Conservation (phyloP, 2,888 invertebrate genomes). For the Melanargia galathea region DNA sequence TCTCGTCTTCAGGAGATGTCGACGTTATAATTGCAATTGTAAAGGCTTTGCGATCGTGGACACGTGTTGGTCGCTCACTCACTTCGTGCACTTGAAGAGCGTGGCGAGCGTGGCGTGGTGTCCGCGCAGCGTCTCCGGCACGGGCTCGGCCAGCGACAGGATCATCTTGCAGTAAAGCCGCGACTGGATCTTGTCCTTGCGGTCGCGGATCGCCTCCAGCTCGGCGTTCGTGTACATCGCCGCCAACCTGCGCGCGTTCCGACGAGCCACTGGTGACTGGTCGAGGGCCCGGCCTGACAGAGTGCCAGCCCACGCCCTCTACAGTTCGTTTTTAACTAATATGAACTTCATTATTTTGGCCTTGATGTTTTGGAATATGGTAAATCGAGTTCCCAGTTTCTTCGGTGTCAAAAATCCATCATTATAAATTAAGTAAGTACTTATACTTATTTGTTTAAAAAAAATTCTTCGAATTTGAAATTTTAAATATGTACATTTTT, state of each 20-base stretch:
- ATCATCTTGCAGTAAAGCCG: conserved; percentile 92
- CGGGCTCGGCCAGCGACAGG: conserved; percentile 87
- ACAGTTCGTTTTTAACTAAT: too few relatives aligned
- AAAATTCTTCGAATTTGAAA: too few relatives aligned
- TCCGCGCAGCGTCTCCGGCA: conserved; percentile 88
- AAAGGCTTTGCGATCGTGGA: too few relatives aligned
- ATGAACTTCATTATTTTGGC: too few relatives aligned
- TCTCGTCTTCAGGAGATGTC: too few relatives aligned
- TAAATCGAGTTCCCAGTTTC: too few relatives aligned
- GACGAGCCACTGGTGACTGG: neutral
- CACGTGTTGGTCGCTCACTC: conserved; percentile 22
- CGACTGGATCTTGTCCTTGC: conserved; percentile 94
- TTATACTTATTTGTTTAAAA: too few relatives aligned
- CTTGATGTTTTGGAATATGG: too few relatives aligned
- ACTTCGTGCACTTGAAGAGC: conserved; percentile 87
- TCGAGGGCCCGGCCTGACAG: neutral
- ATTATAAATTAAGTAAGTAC: too few relatives aligned
- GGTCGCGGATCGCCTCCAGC: conserved; percentile 91
- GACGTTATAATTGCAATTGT: too few relatives aligned
- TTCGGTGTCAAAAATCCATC: too few relatives aligned
- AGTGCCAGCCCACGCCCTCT: neutral
- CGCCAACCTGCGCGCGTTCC: conserved; percentile 83
- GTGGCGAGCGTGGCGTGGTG: conserved; percentile 91
- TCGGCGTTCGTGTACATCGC: conserved; percentile 94
- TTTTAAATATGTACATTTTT: too few relatives aligned